Evolutionary conservation across 2,113 vertebrate genomes (phyloP), one percentile per base, ranked within the genome.

Genomic region (Pseudonaja textilis): DNA sequence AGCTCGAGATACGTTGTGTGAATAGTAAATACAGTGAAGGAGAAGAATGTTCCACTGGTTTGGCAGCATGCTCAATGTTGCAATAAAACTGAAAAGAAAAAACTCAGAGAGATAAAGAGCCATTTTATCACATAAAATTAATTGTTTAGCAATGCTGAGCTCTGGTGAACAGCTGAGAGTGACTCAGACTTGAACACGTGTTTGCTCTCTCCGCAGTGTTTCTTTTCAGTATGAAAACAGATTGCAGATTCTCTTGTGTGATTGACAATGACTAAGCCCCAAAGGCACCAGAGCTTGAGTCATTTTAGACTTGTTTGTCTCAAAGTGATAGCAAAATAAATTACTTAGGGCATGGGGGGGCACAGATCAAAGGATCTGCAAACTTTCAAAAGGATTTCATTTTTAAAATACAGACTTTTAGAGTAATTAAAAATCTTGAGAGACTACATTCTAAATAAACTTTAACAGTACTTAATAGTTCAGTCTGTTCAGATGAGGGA

Each of bases 81-180:
- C 29, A 93, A 95, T 93, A 95, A 95, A 95, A 96, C 93, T 89
- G 85, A 56, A 88, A 93, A 93, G 90, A 96, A 94, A 90, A 29
- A 34, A 54, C 3, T 23, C n/a, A 94, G 93, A 89, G 91, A 91
- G 54, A 96, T 93, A 96, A 96, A 96, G 92, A 81, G 90, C 50
- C 95, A 95, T 92, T 89, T 93, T 95, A 90, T 90, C 95, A 93
- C 93, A 94, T 95, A 96, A 96, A 96, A 97, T 96, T 97, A 97
- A 96, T 96, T 96, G 95, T 96, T 96, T 96, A 97, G 95, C 93
- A 91, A 69, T 90, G 88, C 81, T 95, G 96, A 96, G 95, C 94
- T 97, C 96, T 94, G 93, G 95, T 95, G 95, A 96, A 94, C 96
- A 97, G 95, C 97, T 97, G 97, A 96, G 95, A 95, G 94, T 97